Evolutionary conservation across 2,113 vertebrate genomes (phyloP), one percentile per base, ranked within the genome.

Genomic region (Gambusia affinis): DNA sequence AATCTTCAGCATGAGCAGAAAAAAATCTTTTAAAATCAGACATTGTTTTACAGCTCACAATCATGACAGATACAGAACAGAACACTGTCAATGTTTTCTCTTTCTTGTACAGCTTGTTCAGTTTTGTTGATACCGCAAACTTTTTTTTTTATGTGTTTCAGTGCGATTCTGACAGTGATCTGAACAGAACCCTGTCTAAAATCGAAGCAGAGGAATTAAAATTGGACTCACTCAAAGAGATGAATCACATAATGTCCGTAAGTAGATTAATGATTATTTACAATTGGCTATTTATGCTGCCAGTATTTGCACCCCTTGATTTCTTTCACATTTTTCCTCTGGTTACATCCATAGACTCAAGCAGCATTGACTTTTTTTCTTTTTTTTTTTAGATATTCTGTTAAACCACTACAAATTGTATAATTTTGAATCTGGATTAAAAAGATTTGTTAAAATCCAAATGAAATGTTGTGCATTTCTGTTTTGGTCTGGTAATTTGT

Each of bases 181-280:
- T 73, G 30, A 80, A 68, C 0, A 73, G 69, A 47, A 68, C 70
- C 62, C 71, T 76, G 70, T 85, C 79, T 47, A 37, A 87, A 60
- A 35, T 66, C 74, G 72, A 86, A 67, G 7, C 73, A 24, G 94
- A 94, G 64, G 67, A 60, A 37, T 85, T 85, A 44, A 89, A 88
- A 82, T 75, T 60, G 39, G 86, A 86, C 63, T 83, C 89, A 29
- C 90, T 94, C 30, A 60, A 71, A 0, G 68, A 79, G 37, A 73
- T 74, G 73, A 95, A 95, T 79, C 93, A 93, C 0, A 74, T 87
- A 19, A 94, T 95, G 91, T 91, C 89, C 79, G 95, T 96, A 91
- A 94, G 94, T 85, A 73, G 29, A 42, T 7, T 27, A 1, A 39
- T 35, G 7, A 37, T 24, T 22, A 65, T 65, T 39, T 27, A 4